Base-by-base conservation (phyloP, 2,888 invertebrate species). In the Parascotia fuliginaria region DNA sequence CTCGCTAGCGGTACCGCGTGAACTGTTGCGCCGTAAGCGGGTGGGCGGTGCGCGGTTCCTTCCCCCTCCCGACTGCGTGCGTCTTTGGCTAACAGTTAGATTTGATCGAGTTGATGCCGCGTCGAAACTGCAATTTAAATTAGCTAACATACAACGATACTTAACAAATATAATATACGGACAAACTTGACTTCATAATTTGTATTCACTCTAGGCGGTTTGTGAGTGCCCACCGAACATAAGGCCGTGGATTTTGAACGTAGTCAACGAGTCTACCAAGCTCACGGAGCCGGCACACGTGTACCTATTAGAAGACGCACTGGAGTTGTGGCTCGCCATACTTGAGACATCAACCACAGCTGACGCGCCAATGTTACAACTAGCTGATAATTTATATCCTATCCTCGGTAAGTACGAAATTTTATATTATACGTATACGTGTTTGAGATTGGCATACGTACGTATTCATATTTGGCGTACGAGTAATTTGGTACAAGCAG, bases 271-370 rank as follows among this genome's bases (percentile, higher is more conserved):
- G 55, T 85, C 92, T 47, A 97, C 98, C 0, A 96, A 97, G 73
- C 93, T 96, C 0, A 93, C 94, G 55, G 95, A 97, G 77, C 94
- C 95, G 44, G 94, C 96, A 0, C 97, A 98, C 81, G 96, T 98
- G 42, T 98, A 98, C 83, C 93, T 98, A 42, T 88, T 98, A 65
- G 98, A 98, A 84, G 98, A 99, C 79, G 98, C 98, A 1, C 89
- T 98, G 29, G 97, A 97, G 65, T 92, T 99, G 50, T 98, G 98
- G 98, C 93, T 96, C 43, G 96, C 96, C 0, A 94, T 97, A 13
- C 89, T 98, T 53, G 96, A 97, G 81, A 94, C 96, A 0, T 86
- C 93, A 0, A 93, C 95, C 60, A 94, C 94, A 0, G 93, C 94
- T 0, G 94, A 94, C 63, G 85, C 91, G 0, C 87, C 89, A 0